Conservation (phyloP, 2,888 invertebrate genomes). For the Athrips mouffetella region DNA sequence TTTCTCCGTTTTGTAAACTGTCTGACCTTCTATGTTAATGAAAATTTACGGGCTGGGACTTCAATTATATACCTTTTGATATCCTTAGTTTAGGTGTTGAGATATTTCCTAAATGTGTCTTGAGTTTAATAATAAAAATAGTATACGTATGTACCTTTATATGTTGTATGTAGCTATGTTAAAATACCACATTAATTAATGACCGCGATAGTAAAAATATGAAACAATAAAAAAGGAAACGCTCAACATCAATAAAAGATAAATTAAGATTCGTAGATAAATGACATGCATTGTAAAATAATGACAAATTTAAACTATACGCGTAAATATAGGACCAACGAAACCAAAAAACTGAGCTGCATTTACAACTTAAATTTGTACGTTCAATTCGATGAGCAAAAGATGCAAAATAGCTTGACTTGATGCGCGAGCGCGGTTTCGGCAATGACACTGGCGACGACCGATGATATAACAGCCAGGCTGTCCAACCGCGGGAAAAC, state of each 20-base stretch:
- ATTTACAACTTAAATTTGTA: conserved; percentile 36
- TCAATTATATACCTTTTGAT: too few relatives aligned
- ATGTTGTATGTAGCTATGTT: too few relatives aligned
- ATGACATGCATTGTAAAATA: conserved; percentile 4
- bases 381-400: conserved; percentile 43
- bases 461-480: conserved; percentile 77
- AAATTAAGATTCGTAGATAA: neutral
- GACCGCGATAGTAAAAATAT: too few relatives aligned
- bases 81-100: too few relatives aligned
- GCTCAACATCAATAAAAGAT: neutral
- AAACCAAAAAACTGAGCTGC: conserved; percentile 18
- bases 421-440: conserved; percentile 50
- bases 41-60: neutral
- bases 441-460: conserved; percentile 78
- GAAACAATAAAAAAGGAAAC: too few relatives aligned
- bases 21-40: conserved; percentile 1
- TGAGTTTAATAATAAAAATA: too few relatives aligned
- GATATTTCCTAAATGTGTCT: too few relatives aligned
- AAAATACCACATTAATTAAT: too few relatives aligned
- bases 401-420: conserved; percentile 57
- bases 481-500: conserved; percentile 77
- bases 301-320: conserved; percentile 14
- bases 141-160: too few relatives aligned
- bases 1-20: too few relatives aligned
- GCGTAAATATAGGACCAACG: conserved; percentile 29